Percentiles rank a stretch among this genome's conserved stretches.
phyloP scores from a whole-genome alignment of 2,888 invertebrate genomes.

The Calameuta idolon region DNA sequence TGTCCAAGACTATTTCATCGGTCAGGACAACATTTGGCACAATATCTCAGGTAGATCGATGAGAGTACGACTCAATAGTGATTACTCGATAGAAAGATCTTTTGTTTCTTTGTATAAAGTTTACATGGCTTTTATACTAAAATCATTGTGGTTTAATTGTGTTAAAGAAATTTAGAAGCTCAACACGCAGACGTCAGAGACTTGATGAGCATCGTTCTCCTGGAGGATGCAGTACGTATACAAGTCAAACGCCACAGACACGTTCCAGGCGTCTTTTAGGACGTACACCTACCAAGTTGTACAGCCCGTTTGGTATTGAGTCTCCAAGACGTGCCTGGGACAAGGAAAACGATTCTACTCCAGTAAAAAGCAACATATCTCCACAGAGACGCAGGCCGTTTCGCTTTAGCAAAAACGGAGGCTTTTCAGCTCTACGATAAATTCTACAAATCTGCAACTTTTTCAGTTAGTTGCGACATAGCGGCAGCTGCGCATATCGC shows the following conservation, averaged over 20 bases:
- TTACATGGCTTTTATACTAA: background rate
- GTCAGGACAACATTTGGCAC: slow-evolving; percentile 76
- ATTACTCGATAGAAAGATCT: background rate
- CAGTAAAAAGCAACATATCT: slow-evolving; percentile 53
- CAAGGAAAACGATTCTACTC: slow-evolving; percentile 70
- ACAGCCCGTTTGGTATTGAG: slow-evolving; percentile 83
- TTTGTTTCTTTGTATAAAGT: background rate
- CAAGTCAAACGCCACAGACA: slow-evolving; percentile 68
- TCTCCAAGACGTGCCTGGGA: slow-evolving; percentile 73
- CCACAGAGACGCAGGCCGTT: slow-evolving; percentile 56
- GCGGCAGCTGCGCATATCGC: slow-evolving; percentile 27
- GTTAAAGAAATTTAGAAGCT: slow-evolving; percentile 69
- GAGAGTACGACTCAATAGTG: background rate
- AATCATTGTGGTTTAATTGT: background rate
- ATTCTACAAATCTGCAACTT: background rate
- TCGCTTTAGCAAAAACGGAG: slow-evolving; percentile 52
- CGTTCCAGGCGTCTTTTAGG: slow-evolving; percentile 70
- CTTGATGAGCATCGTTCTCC: slow-evolving; percentile 70
- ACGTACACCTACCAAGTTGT: slow-evolving; percentile 79
- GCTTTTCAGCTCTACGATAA: slow-evolving; percentile 59
- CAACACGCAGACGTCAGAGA: slow-evolving; percentile 70
- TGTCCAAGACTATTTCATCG: slow-evolving; percentile 75
- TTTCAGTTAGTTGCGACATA: background rate
- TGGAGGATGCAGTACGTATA: slow-evolving; percentile 42
- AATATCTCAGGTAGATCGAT: slow-evolving; percentile 73